These are phyloP conservation scores for Neodontobutis hainanensis DNA, from an alignment of 2,113 vertebrate species.

Conservation along the genomic window DNA sequence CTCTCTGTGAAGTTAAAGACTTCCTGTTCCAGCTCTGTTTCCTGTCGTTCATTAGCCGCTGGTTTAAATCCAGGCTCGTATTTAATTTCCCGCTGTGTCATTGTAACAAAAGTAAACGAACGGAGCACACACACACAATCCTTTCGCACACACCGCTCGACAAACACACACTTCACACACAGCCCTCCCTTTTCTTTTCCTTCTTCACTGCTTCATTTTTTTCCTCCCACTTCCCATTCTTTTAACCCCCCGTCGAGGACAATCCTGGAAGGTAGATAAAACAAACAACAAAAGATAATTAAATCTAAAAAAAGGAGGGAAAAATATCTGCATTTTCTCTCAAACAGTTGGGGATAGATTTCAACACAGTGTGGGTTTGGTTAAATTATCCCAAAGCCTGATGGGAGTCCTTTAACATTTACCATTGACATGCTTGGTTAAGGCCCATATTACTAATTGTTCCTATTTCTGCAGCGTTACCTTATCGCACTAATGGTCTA, in stretches of 20 bases:
- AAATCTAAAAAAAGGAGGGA: slow-evolving; percentile 75
- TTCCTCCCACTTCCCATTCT: slow-evolving; percentile 80
- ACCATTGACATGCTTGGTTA: slow-evolving; percentile 62
- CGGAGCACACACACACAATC: slow-evolving; percentile 71
- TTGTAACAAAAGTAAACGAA: slow-evolving; percentile 72
- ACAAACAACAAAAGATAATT: slow-evolving; percentile 83
- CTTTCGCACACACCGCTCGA: slow-evolving; percentile 58
- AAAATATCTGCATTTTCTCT: slow-evolving; percentile 71
- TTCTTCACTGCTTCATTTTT: no score
- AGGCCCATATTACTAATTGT: slow-evolving; percentile 55
- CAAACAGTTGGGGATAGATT: slow-evolving; percentile 80
- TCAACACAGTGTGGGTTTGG: slow-evolving; percentile 75
- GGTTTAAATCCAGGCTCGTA: slow-evolving; percentile 75
- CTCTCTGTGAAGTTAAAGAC: slow-evolving; percentile 60
- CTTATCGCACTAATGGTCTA: slow-evolving; percentile 40
- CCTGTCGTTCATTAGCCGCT: slow-evolving; percentile 70
- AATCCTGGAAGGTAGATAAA: slow-evolving; percentile 82
- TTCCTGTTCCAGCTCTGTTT: slow-evolving; percentile 58
- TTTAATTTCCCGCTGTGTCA: slow-evolving; percentile 80
- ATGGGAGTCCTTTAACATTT: slow-evolving; percentile 72
- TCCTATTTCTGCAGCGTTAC: slow-evolving; percentile 44
- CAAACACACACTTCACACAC: neutral
- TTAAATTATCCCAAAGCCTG: slow-evolving; percentile 72
- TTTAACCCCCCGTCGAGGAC: slow-evolving; percentile 78
- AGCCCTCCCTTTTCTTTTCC: slow-evolving; percentile 37